Evolutionary conservation across 2,888 invertebrate species (phyloP).

Genomic region (Drosophila peninsularis): DNA sequence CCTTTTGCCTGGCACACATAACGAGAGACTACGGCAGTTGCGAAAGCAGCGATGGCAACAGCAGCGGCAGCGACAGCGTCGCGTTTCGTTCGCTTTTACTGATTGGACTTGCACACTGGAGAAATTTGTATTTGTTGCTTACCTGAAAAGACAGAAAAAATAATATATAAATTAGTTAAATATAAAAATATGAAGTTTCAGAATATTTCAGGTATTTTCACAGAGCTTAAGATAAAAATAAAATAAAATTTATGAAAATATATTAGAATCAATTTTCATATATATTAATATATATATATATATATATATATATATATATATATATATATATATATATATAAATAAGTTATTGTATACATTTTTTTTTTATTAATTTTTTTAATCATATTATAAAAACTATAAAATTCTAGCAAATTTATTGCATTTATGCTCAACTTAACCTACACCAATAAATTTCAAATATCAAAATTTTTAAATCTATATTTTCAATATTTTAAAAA

Average conservation of each 20-base stretch:
- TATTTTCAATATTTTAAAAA: neutral
- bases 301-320: no score
- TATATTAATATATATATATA: no score
- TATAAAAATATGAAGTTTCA: neutral
- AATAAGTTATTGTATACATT: no score
- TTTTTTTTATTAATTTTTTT: no score
- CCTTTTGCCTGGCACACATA: slow-evolving; percentile 79
- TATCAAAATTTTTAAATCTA: no score
- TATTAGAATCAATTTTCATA: no score
- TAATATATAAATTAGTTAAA: neutral
- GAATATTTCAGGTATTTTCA: neutral
- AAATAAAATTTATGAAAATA: no score
- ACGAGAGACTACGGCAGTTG: slow-evolving; percentile 34
- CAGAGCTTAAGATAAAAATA: neutral
- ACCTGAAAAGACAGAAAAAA: slow-evolving; percentile 5
- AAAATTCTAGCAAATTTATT: no score
- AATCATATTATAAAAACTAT: no score
- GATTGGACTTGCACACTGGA: slow-evolving; percentile 59
- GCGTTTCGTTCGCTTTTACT: slow-evolving; percentile 61
- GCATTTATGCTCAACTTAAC: no score
- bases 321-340: no score
- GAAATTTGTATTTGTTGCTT: slow-evolving; percentile 11
- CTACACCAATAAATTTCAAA: no score
- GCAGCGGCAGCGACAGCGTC: slow-evolving; percentile 40
- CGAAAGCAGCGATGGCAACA: slow-evolving; percentile 22